Evolutionary conservation across 2,797 vertebrate genomes (phyloP), one percentile per base, ranked within the genome.

Genomic region (Salarias fasciatus): DNA sequence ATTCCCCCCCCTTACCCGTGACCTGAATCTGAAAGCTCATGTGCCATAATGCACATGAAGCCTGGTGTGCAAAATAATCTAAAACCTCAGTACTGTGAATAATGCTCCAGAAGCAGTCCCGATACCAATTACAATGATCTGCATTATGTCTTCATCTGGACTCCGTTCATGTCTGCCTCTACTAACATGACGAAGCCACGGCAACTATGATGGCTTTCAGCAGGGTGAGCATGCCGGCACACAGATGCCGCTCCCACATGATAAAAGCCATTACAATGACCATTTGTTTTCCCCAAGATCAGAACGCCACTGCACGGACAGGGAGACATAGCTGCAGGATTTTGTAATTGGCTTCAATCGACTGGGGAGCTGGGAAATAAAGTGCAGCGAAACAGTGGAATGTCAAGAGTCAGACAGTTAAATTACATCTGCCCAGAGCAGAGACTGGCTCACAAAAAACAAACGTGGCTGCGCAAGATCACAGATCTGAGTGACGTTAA

Each of bases 171-270:
- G 11, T 13, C 5, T 2, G 42, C 35, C 47, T 11, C n/a, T n/a
- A n/a, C n/a, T n/a, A n/a, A n/a, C n/a, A n/a, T n/a, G n/a, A n/a
- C n/a, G n/a, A n/a, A n/a, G n/a, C n/a, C n/a, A 24, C 46, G 28
- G 12, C 6, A 48, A 61, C 7, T 71, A 56, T 54, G 52, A 76
- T 57, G 52, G 44, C 36, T 49, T 73, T 53, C 59, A 67, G 55
- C 42, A 14, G 35, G 69, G 59, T 24, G 46, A 65, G 75, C 72
- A 73, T 81, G 78, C 79, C 78, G 62, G 82, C 72, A 79, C 57
- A 70, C 63, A 55, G 74, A 92, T 83, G 79, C 84, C 81, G 37
- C 88, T 85, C 86, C 90, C 87, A 91, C 87, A 77, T 82, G 45
- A 77, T 65, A 74, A 69, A 55, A 65, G 41, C 42, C 51, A 61